Base-by-base conservation (phyloP, 2,888 invertebrate genomes). In the Scaptomyza parva region DNA sequence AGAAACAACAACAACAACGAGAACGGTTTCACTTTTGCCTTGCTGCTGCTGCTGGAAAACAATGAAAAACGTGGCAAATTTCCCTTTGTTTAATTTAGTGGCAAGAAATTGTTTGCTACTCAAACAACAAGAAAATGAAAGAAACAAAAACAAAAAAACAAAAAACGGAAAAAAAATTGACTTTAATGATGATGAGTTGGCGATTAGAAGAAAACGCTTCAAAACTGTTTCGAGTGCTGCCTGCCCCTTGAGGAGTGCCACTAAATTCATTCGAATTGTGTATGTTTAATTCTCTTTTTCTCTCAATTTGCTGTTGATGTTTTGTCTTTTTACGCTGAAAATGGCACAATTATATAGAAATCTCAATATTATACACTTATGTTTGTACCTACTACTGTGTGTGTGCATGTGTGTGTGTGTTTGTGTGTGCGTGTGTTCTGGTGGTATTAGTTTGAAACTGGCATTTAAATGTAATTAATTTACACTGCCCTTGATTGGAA, bases 171-270 rank as follows among this genome's bases (percentile, higher is more conserved):
- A 70, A 82, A 85, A 89, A 86, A 89, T 84, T 76, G 78, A 81
- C 82, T 89, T 90, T 89, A 90, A 89, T 89, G 88, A 90, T 89
- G 89, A 89, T 89, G 90, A 89, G 89, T 89, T 89, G 86, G 82
- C 89, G 89, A 84, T 89, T 84, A 89, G 83, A 74, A 73, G 78
- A 76, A n/a, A n/a, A 81, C 65, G 66, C 71, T 73, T 53, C 59
- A 60, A 70, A 68, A 50, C 1, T 69, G 63, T 35, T 59, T 66
- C 45, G 55, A 75, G 76, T 58, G 65, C 47, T n/a, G n/a, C n/a
- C n/a, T n/a, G n/a, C n/a, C n/a, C 51, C 54, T 65, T 54, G 58
- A 33, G 69, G 54, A 75, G 76, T 76, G 78, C 61, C 69, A 78
- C 64, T 63, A 75, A 81, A 85, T 80, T 80, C 80, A 85, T 85